Evolutionary conservation across 1,140 invertebrate species (phyloP), one percentile per base, ranked within the genome.

Genomic region (Lordiphosa stackelbergi): DNA sequence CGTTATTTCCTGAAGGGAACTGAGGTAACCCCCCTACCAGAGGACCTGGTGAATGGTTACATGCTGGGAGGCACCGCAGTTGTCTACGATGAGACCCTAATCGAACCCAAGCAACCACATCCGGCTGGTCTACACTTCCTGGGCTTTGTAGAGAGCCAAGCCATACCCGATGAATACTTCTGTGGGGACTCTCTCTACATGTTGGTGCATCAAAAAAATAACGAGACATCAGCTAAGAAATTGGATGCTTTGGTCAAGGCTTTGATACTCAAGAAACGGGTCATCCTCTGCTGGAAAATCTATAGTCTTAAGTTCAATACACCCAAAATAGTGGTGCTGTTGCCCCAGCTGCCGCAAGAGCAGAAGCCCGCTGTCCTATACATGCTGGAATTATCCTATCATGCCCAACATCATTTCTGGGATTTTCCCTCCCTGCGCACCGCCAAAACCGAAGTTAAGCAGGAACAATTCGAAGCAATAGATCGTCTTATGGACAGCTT

Each of bases 51-150:
- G n/a, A 42, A 73, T 24, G 85, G 85, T 5, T 87, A 86, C 43
- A 87, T 87, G 85, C 41, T 87, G 6, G 85, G 85, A 13, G 72
- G 71, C 16, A 86, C 85, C 0, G 53, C 85, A n/a, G 72, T 87
- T 31, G 66, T 85, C 0, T 87, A 74, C 16, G 85, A 87, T 57
- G 73, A 85, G 5, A 42, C 56, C 4, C 13, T 87, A 1, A 53
- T 77, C 5, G 74, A 85, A 16, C 34, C 66, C 0, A 69, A 78
- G 1, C 43, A 56, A 5, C 42, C 66, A 2, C 66, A 71, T 57
- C 34, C 65, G 2, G 58, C 68, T 0, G 85, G 85, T 8, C 45
- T 87, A n/a, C 77, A 85, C 12, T 87, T 86, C 31, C 47, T 83
- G 0, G 83, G 70, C 6, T 87, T 87, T 48, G 69, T 78, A 2